Base-by-base conservation (phyloP, 2,888 invertebrate genomes). In the Podabrus alpinus region DNA sequence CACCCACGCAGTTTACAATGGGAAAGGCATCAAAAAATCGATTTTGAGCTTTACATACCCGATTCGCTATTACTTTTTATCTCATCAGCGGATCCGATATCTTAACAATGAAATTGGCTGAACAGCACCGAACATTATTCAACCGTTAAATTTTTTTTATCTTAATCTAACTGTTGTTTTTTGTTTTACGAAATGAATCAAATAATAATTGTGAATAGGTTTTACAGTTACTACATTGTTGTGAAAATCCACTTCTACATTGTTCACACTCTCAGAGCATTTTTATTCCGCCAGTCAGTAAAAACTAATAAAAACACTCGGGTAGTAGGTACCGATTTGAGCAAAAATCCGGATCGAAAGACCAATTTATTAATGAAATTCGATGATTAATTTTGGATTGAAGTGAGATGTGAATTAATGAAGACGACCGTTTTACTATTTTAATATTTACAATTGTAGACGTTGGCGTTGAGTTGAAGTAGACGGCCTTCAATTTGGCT, bases 401-500 rank as follows among this genome's bases (percentile, higher is more conserved):
- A 45, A 45, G n/a, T n/a, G 45, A 21, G 21, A 45, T n/a, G n/a
- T n/a, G n/a, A n/a, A 45, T 45, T 45, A n/a, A 45, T n/a, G 29
- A 29, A 29, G 29, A 29, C 17, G 3, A n/a, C 62, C 19, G 62
- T 64, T 61, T 15, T 61, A 61, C 61, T 61, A 61, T 61, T 61
- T 64, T 21, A 19, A 64, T 19, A 19, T 19, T 62, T 62, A 62
- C 62, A 17, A 19, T 62, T 62, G 19, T 19, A 64, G 21, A 64
- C 21, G 13, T 64, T 19, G 62, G 21, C n/a, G 21, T 69, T 61
- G 59, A 71, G 68, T 60, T 15, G 68, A 73, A 79, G 73, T 78
- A 74, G 78, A 66, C 77, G 79, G 68, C 79, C 79, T 79, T 79
- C 79, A 73, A 67, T 66, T 70, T 74, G 78, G 77, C 73, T 78